phyloP scores from a whole-genome alignment of 2,888 invertebrate genomes.

The Lepidonotus clava region DNA sequence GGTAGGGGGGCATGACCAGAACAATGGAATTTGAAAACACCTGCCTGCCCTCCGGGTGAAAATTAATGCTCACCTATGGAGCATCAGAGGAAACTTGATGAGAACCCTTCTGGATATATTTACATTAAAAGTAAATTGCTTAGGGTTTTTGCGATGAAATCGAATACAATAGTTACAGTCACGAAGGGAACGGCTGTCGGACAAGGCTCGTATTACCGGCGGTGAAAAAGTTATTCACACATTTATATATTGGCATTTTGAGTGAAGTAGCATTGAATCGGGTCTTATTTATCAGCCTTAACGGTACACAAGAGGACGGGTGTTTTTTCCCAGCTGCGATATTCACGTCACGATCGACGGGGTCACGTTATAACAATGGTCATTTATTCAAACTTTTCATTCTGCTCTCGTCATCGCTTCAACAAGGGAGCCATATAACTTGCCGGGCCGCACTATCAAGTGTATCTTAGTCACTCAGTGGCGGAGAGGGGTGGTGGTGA shows the following conservation, averaged over 20 bases:
- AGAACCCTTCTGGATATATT: too few relatives aligned
- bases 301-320: not conserved
- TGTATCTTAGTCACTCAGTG: slow-evolving; percentile 36
- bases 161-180: too few relatives aligned
- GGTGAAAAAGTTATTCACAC: not conserved
- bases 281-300: not conserved
- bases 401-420: not conserved
- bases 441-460: slow-evolving; percentile 11
- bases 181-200: too few relatives aligned
- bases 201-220: not conserved
- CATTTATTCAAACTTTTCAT: slow-evolving; percentile 38
- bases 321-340: not conserved
- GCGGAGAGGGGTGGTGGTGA: not conserved
- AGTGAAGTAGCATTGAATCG: not conserved
- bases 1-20: not conserved
- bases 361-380: slow-evolving; percentile 33
- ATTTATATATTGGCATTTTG: slow-evolving; percentile 17
- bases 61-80: slow-evolving; percentile 3
- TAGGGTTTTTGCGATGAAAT: too few relatives aligned
- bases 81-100: not conserved
- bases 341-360: slow-evolving; percentile 8
- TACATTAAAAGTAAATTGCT: too few relatives aligned
- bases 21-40: slow-evolving; percentile 6
- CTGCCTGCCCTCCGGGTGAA: not conserved
- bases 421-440: slow-evolving; percentile 40